Evolutionary conservation across 2,113 vertebrate genomes (phyloP), one percentile per base, ranked within the genome.

Genomic region (Oceanites oceanicus): DNA sequence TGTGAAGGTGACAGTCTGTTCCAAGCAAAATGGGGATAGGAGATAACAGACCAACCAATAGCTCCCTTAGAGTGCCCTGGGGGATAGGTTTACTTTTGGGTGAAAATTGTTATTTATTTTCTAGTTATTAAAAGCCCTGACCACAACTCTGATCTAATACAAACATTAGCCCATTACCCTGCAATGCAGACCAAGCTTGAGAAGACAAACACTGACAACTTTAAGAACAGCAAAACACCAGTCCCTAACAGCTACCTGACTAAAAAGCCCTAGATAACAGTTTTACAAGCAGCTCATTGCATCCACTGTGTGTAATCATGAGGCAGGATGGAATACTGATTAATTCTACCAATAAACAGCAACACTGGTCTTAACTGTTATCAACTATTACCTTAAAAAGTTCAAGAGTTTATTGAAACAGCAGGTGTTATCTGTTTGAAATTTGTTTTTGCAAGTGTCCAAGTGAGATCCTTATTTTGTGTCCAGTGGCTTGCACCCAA

Each of bases 171-270:
- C 53, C 26, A 1, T 40, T 38, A 10, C 14, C 13, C 25, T 26
- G 30, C 17, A 19, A 8, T 1, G n/a, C 18, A 80, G 55, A 13
- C 21, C 22, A 26, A 50, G 27, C 55, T 40, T 32, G 32, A 18
- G 27, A 55, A 45, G 20, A 72, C 0, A 0, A 72, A 62, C 9
- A 74, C 0, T 14, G 42, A 32, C 42, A 59, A 23, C 70, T 61
- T 81, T 7, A 58, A 52, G 29, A 61, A 7, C 20, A 70, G 12
- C 1, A 4, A 45, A 86, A 55, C 42, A 59, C 17, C 32, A 29
- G 23, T 9, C 30, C 15, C 22, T 40, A 49, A 42, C 21, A 50
- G 23, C 21, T 8, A 47, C 8, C 42, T 18, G 49, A 26, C 21
- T 36, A 59, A 52, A 65, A 62, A 79, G 7, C 16, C 36, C 27